These are phyloP conservation scores for Athetis lepigone DNA, from an alignment of 2,888 invertebrate species.

Conservation along the genomic window DNA sequence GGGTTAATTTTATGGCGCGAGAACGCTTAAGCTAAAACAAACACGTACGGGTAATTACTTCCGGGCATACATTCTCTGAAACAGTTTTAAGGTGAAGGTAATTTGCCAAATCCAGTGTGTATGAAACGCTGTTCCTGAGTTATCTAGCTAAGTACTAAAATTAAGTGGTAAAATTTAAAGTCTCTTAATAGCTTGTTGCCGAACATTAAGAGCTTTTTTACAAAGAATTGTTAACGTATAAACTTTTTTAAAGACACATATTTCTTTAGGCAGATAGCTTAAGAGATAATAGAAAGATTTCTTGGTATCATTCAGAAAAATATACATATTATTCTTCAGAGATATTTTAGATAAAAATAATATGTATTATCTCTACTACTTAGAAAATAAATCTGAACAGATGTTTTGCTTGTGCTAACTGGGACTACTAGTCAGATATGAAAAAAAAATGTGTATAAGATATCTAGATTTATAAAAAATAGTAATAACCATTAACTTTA, in stretches of 20 bases:
- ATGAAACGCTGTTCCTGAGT: constrained; percentile 68
- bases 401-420: too few species aligned
- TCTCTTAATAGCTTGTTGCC: not conserved
- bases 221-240: not conserved
- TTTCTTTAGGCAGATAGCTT: not conserved
- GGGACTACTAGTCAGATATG: too few species aligned
- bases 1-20: constrained; percentile 80
- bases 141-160: constrained; percentile 48
- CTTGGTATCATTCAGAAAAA: not conserved
- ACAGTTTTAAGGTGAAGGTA: constrained; percentile 79
- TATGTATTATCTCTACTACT: too few species aligned
- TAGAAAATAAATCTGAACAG: too few species aligned
- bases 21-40: constrained; percentile 80
- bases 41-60: constrained; percentile 82
- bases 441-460: too few species aligned
- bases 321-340: not conserved
- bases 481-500: too few species aligned
- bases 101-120: constrained; percentile 78
- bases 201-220: not conserved
- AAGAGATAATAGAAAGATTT: not conserved
- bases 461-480: too few species aligned
- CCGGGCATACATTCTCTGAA: constrained; percentile 77
- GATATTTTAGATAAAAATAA: too few species aligned
- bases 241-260: not conserved
- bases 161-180: constrained; percentile 35